Conservation (phyloP, 2,113 vertebrate genomes). For the Pseudolaguvia tuberculata region DNA sequence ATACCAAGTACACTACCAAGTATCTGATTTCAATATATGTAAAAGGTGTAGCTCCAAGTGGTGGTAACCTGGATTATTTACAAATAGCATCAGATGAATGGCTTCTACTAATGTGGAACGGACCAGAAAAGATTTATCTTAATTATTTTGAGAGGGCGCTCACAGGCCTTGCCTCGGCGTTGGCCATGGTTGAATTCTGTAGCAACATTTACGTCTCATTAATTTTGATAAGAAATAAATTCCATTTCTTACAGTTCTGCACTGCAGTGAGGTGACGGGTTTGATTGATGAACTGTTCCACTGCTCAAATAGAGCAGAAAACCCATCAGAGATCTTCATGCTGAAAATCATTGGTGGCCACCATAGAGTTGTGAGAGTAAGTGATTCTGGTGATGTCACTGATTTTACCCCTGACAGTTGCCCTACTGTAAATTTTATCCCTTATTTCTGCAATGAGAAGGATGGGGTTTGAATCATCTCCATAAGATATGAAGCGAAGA, state of each 20-base stretch:
- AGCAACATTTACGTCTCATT: neutral
- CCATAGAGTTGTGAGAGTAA: slow-evolving; percentile 31
- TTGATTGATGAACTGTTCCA: slow-evolving; percentile 26
- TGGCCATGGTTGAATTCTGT: neutral
- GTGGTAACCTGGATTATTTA: neutral
- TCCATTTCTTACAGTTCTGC: neutral
- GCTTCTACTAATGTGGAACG: neutral
- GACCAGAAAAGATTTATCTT: neutral
- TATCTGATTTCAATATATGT: neutral
- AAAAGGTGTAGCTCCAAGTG: neutral
- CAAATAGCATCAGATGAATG: neutral
- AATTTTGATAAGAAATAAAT: slow-evolving; percentile 6
- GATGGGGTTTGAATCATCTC: slow-evolving; percentile 46
- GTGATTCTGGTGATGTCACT: slow-evolving; percentile 45
- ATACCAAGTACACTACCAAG: neutral
- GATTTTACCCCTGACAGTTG: slow-evolving; percentile 39
- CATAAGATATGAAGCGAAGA: slow-evolving; percentile 29
- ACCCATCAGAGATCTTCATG: slow-evolving; percentile 13
- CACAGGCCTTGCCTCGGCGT: too few relatives aligned
- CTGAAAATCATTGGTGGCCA: slow-evolving; percentile 9
- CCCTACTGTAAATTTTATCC: slow-evolving; percentile 43
- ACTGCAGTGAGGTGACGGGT: neutral
- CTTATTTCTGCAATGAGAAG: slow-evolving; percentile 29
- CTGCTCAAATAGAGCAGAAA: slow-evolving; percentile 12
- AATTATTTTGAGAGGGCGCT: too few relatives aligned